Percentiles rank a stretch among this genome's conserved stretches.
Evolutionary conservation across 2,888 invertebrate genomes (phyloP).

Genomic region (Fragum whitleyi): DNA sequence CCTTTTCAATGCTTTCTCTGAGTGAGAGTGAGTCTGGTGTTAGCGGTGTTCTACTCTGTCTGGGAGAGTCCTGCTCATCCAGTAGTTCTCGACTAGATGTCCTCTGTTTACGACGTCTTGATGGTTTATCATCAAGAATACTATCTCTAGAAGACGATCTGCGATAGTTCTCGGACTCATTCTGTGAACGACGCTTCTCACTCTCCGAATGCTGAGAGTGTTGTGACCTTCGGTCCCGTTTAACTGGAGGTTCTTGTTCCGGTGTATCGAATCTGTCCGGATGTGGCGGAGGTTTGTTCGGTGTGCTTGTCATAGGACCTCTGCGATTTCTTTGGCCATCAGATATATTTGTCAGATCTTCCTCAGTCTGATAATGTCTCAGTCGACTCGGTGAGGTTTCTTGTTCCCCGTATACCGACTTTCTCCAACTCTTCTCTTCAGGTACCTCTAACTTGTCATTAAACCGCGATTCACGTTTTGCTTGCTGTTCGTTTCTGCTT

Average conservation of each 20-base stretch:
- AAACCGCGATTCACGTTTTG: slow-evolving; percentile 58
- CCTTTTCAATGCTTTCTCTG: slow-evolving; percentile 84
- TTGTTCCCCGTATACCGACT: slow-evolving; percentile 78
- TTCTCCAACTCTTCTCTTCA: slow-evolving; percentile 77
- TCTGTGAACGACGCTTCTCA: slow-evolving; percentile 63
- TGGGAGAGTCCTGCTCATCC: slow-evolving; percentile 67
- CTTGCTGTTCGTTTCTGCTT: slow-evolving; percentile 25
- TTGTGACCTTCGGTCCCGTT: slow-evolving; percentile 27
- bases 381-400: slow-evolving; percentile 47
- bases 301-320: slow-evolving; percentile 75
- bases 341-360: slow-evolving; percentile 64
- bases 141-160: slow-evolving; percentile 79
- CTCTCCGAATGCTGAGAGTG: slow-evolving; percentile 64
- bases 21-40: slow-evolving; percentile 81
- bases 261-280: slow-evolving; percentile 57
- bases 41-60: slow-evolving; percentile 66
- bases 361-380: slow-evolving; percentile 65
- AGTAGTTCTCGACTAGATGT: slow-evolving; percentile 77
- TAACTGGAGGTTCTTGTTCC: slow-evolving; percentile 48
- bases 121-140: slow-evolving; percentile 76
- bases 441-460: slow-evolving; percentile 75
- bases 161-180: slow-evolving; percentile 66
- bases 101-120: slow-evolving; percentile 68
- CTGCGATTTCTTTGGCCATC: slow-evolving; percentile 61
- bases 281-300: slow-evolving; percentile 59